Base-by-base conservation (phyloP, 1,140 invertebrate genomes). In the Cyclina sinensis region DNA sequence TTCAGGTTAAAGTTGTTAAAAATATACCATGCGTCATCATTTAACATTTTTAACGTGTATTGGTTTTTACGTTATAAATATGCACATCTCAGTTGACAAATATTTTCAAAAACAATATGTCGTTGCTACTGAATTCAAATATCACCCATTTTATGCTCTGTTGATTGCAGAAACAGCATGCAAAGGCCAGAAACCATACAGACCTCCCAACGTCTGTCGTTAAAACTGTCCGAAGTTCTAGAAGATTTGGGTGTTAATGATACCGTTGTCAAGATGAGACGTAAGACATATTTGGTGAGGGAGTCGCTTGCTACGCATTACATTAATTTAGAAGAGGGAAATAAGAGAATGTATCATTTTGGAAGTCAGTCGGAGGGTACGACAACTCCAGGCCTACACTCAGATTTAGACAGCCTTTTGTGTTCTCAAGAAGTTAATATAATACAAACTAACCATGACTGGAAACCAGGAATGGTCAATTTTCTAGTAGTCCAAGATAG, bases 281-380 rank as follows among this genome's bases (percentile, higher is more conserved):
- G 62, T 7, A 27, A 11, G 32, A 32, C 62, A 30, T 4, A 1
- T 9, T 30, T 68, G 18, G 12, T 68, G 32, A 68, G n/a, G 21
- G 62, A 68, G 18, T 30, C 24, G 11, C 27, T 68, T 5, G 3
- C 11, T 68, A 57, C 5, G 3, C 14, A 30, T 4, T 32, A 12
- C 14, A 4, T 5, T 30, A 12, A 37, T 16, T n/a, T 30, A 30
- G 5, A 30, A 30, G 32, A 1, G 5, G 3, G 1, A 30, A 30
- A 30, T 68, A 30, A 5, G 5, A 30, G n/a, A 3, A 3, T 68
- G 7, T 68, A 68, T 32, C 5, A 12, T n/a, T 32, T 68, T 4
- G 62, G 62, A 7, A 68, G 62, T 32, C 62, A 68, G 62, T 68
- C n/a, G n/a, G n/a, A n/a, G n/a, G n/a, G n/a, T n/a, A n/a, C n/a